Evolutionary conservation across 2,888 invertebrate species (phyloP), one percentile per base, ranked within the genome.

Genomic region (Hirudinaria manillensis): DNA sequence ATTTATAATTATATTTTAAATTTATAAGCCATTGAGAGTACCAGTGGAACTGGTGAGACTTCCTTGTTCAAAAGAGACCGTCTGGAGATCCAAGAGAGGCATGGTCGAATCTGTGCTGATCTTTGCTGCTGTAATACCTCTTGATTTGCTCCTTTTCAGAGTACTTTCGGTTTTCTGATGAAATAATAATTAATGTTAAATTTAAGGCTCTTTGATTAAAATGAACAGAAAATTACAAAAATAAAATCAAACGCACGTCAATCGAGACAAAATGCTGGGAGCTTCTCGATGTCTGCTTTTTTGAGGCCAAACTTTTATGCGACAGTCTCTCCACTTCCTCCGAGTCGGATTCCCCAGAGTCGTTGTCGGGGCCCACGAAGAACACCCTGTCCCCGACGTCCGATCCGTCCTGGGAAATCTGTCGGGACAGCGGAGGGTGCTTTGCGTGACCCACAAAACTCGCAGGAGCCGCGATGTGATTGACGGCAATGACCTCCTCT

Each of bases 261-360:
- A 10, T 45, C 13, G 45, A 45, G 45, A 45, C 45, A 45, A 45
- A 45, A 1, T 45, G 45, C 13, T 45, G 45, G 45, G 45, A 45
- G 45, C 45, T 36, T 34, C n/a, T 68, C 10, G 29, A n/a, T 34
- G 36, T 13, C 21, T 56, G 51, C 6, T 53, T 55, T 32, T 72
- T 56, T n/a, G 45, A 51, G 19, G 32, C 38, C 29, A 65, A 66
- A 36, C 67, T 76, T 55, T 75, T 76, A 36, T 73, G 56, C 24
- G 76, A 56, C 65, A 77, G 56, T 32, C 75, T 56, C 21, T 67
- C 68, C 24, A 77, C 76, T 32, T 77, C 77, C 29, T 77, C 77
- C 0, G 75, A 75, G 56, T 78, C 78, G 0, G 75, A 76, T 36
- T 78, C 78, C 1, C 70, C 76, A 1, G 75, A 75, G 72, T 77